Base-by-base conservation (phyloP, 2,888 invertebrate species). In the Frankliniella intonsa region DNA sequence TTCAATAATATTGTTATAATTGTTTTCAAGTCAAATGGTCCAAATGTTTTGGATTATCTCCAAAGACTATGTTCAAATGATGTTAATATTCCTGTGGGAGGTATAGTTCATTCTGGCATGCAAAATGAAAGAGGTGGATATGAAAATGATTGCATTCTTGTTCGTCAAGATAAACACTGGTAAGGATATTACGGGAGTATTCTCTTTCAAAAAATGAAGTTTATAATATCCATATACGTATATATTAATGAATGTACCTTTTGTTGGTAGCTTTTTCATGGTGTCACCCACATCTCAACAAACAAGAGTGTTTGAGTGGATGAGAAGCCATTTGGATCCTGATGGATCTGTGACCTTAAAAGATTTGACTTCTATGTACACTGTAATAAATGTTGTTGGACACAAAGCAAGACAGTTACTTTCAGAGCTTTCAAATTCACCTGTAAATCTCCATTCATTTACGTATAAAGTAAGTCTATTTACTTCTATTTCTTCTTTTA, bases 241-340 rank as follows among this genome's bases (percentile, higher is more conserved):
- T 65, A 25, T 19, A 81, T 81, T 27, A 8, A 49, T 22, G 80
- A 80, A 22, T 81, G 19, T 81, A 81, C 38, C 2, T 62, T 80
- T 80, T 80, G 25, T 81, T 83, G 82, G 83, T 81, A 92, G 92
- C 85, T 94, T 90, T 86, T 93, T 94, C 86, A 93, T 94, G 91
- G 92, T 95, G n/a, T 93, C 93, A 0, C 94, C 94, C 3, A 93
- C 94, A 3, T 92, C 92, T 83, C 94, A 94, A 86, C 94, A 94
- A 88, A 93, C 93, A 0, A 89, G 93, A 27, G 91, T 92, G 79
- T 91, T 90, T 85, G 91, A 92, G 84, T 94, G 94, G 94, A 91
- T 94, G 89, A 86, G 87, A 79, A 88, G 91, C 79, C 91, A 94
- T 87, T 88, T 92, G 83, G 92, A 92, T 10, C 84, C 86, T 50